Evolutionary conservation across 2,797 vertebrate genomes (phyloP).

Genomic region (Acipenser transmontanus): DNA sequence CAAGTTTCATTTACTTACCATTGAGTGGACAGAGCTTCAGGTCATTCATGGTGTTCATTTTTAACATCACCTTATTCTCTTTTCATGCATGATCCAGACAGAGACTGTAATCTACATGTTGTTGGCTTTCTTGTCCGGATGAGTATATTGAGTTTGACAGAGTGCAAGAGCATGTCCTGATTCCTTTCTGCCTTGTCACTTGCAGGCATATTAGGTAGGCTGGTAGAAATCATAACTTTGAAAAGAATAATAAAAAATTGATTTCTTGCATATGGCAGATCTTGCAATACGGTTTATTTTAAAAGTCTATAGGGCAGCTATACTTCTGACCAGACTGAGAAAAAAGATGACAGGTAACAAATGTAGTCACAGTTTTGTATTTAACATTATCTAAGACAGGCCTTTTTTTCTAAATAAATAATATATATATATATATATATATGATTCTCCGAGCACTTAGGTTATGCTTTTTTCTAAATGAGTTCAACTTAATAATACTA

Average conservation of each 20-base stretch:
- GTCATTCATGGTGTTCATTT: conserved; percentile 9
- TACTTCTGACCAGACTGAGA: neutral
- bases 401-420: too few relatives aligned
- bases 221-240: conserved; percentile 20
- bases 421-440: too few relatives aligned
- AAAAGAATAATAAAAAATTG: conserved; percentile 22
- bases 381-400: too few relatives aligned
- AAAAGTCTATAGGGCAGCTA: neutral
- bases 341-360: too few relatives aligned
- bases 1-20: too few relatives aligned
- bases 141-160: conserved; percentile 11
- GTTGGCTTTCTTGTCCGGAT: conserved; percentile 4
- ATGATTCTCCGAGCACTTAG: too few relatives aligned
- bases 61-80: conserved; percentile 2
- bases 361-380: too few relatives aligned
- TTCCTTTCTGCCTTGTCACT: conserved; percentile 5
- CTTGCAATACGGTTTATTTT: conserved; percentile 1
- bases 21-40: neutral
- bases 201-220: conserved; percentile 1
- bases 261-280: conserved; percentile 9
- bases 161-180: conserved; percentile 4
- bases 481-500: too few relatives aligned
- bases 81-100: conserved; percentile 12
- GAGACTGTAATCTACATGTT: neutral
- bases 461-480: too few relatives aligned